Conservation (phyloP, 2,797 vertebrate species). For the Eulemur rubriventer region DNA sequence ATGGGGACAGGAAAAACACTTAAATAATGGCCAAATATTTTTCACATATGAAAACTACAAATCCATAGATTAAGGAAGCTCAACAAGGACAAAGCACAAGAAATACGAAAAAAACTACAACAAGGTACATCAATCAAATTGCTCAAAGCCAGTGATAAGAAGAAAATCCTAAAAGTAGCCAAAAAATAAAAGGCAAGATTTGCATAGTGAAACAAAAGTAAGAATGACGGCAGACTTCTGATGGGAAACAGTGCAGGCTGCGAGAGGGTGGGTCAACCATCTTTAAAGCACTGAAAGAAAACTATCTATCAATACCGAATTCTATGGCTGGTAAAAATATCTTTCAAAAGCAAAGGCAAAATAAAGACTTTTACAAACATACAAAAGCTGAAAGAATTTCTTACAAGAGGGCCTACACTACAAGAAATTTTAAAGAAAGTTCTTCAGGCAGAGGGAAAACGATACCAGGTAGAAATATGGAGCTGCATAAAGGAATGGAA, state of each 20-base stretch:
- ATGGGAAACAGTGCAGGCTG: fast-evolving
- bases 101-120: neutral
- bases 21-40: neutral
- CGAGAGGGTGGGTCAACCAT: fast-evolving
- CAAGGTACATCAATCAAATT: neutral
- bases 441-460: too few species aligned
- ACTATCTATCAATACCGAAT: fast-evolving
- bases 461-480: fast-evolving
- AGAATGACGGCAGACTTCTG: fast-evolving
- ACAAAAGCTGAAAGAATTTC: neutral
- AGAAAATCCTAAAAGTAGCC: neutral
- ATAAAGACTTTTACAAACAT: neutral
- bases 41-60: neutral
- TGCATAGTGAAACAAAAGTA: fast-evolving
- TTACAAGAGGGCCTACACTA: neutral
- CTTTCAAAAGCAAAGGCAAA: neutral
- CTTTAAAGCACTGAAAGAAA: too few species aligned
- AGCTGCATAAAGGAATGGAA: fast-evolving
- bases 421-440: too few species aligned
- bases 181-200: neutral
- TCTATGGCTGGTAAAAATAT: neutral
- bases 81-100: neutral
- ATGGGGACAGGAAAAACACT: neutral
- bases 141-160: neutral
- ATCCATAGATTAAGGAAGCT: neutral